These are phyloP conservation scores for Dendrocopos noguchii DNA, from an alignment of 2,113 vertebrate species.

Conservation along the genomic window DNA sequence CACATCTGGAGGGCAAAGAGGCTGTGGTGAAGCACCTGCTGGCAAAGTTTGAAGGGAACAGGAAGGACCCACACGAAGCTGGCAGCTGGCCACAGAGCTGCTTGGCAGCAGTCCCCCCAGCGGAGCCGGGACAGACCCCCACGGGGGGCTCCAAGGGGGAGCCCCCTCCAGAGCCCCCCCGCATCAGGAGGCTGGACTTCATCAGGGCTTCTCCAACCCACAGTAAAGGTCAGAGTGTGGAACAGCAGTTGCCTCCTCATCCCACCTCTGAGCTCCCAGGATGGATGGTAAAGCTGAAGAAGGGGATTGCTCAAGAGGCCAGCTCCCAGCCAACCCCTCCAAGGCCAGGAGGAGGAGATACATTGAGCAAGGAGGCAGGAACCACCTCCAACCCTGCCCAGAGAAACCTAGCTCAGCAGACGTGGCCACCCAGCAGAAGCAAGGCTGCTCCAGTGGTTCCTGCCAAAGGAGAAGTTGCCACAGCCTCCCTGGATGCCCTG, in stretches of 20 bases:
- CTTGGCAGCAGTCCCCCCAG: background rate
- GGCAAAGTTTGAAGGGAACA: slow-evolving; percentile 42
- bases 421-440: background rate
- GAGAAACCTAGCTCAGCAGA: background rate
- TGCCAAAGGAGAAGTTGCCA: background rate
- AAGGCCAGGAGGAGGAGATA: background rate
- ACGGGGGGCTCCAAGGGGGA: rapidly evolving
- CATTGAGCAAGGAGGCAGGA: background rate
- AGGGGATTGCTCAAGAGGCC: background rate
- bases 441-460: background rate
- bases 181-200: background rate
- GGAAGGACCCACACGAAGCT: rapidly evolving
- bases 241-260: background rate
- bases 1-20: background rate
- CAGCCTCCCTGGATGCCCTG: background rate
- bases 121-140: background rate
- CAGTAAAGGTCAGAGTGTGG: background rate
- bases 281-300: background rate
- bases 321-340: background rate
- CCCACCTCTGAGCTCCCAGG: rapidly evolving
- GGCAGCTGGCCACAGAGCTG: rapidly evolving
- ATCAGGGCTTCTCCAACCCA: background rate
- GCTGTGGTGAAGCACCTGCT: background rate
- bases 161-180: rapidly evolving
- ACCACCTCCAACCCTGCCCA: background rate